These are phyloP conservation scores for Tauraco erythrolophus DNA, from an alignment of 2,113 vertebrate genomes.

Conservation along the genomic window DNA sequence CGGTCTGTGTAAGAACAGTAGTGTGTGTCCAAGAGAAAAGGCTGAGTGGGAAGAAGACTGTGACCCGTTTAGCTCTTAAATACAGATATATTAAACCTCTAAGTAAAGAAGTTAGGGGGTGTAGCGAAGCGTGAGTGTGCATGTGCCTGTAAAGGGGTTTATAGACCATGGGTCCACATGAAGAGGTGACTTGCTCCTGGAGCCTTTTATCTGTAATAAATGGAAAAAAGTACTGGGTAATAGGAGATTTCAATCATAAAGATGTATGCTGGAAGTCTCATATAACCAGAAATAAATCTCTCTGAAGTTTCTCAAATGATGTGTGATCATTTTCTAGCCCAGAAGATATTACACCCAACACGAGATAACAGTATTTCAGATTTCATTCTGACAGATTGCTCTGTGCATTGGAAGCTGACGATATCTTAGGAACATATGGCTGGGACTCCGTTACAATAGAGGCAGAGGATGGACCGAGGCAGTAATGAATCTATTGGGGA, in stretches of 20 bases:
- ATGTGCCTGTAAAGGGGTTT: neutral
- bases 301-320: constrained; percentile 57
- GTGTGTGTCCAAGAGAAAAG: neutral
- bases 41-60: neutral
- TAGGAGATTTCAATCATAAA: constrained; percentile 62
- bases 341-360: constrained; percentile 44
- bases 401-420: constrained; percentile 28
- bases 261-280: constrained; percentile 52
- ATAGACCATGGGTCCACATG: neutral
- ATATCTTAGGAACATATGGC: constrained; percentile 43
- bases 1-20: neutral
- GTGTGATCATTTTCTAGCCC: constrained; percentile 55
- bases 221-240: constrained; percentile 27
- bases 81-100: neutral
- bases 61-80: neutral
- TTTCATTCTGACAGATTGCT: constrained; percentile 25
- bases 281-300: constrained; percentile 62
- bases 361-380: constrained; percentile 36
- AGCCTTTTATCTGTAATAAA: constrained; percentile 57
- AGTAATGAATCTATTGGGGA: neutral
- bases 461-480: neutral
- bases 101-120: neutral
- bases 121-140: neutral
- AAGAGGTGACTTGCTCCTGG: constrained; percentile 5
- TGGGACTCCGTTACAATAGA: neutral